These are phyloP conservation scores for Tylochromis polylepis DNA, from an alignment of 2,113 vertebrate species.

Conservation along the genomic window DNA sequence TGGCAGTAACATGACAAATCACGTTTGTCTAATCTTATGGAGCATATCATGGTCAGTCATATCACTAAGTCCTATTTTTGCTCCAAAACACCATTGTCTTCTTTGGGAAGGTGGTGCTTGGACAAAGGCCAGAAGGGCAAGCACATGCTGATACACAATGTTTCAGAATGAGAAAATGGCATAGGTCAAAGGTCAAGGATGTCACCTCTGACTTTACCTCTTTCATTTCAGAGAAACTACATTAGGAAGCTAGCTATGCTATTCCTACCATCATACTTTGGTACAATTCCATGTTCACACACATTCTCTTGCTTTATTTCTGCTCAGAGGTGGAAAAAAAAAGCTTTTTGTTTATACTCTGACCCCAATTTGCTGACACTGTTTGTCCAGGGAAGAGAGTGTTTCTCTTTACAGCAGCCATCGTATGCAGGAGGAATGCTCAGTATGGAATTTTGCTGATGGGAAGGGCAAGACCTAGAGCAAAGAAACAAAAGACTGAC, in stretches of 20 bases:
- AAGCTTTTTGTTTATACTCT: neutral
- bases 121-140: neutral
- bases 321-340: neutral
- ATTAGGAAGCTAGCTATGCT: neutral
- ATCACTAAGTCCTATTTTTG: slow-evolving; percentile 17
- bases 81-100: slow-evolving; percentile 3
- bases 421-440: neutral
- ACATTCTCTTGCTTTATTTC: neutral
- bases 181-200: neutral
- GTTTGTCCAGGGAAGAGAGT: slow-evolving; percentile 7
- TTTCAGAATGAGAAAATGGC: neutral
- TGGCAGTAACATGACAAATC: neutral
- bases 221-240: neutral
- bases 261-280: neutral
- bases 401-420: slow-evolving; percentile 32
- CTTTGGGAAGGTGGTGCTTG: neutral
- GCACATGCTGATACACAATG: neutral
- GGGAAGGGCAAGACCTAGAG: slow-evolving; percentile 25
- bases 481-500: neutral
- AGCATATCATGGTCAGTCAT: neutral
- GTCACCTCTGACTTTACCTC: neutral
- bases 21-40: fast-evolving
- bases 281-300: neutral
- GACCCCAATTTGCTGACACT: neutral
- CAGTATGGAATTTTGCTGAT: slow-evolving; percentile 21